Percentiles rank a stretch among this genome's conserved stretches.
Conservation (phyloP, 2,888 invertebrate genomes). For the Malthinus flaveolus region DNA sequence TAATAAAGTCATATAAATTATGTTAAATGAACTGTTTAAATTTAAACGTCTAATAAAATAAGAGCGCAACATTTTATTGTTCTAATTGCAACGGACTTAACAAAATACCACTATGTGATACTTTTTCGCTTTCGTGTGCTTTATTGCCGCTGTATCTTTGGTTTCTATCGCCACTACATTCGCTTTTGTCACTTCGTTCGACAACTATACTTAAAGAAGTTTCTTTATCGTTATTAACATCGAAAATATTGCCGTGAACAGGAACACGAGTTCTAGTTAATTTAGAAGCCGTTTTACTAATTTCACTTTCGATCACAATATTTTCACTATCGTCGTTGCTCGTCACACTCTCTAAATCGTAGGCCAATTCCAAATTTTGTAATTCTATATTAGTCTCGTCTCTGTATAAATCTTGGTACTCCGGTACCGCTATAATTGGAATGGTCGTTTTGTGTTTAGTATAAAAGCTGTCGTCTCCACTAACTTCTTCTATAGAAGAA, state of each 20-base stretch:
- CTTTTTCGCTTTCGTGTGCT: constrained; percentile 38
- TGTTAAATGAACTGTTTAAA: neutral
- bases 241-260: constrained; percentile 24
- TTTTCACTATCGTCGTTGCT: constrained; percentile 43
- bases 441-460: constrained; percentile 34
- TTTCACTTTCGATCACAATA: constrained; percentile 30
- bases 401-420: constrained; percentile 41
- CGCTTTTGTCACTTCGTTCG: constrained; percentile 46
- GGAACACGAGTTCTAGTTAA: constrained; percentile 48
- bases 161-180: constrained; percentile 35
- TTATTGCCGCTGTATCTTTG: constrained; percentile 33
- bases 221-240: constrained; percentile 34
- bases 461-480: constrained; percentile 7
- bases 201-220: constrained; percentile 52
- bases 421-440: constrained; percentile 43
- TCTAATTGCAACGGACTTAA: constrained; percentile 67
- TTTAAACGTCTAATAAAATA: constrained; percentile 18
- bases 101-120: constrained; percentile 62
- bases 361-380: constrained; percentile 50
- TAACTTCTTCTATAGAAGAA: constrained; percentile 42
- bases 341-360: constrained; percentile 49
- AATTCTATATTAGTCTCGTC: constrained; percentile 55
- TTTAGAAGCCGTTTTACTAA: constrained; percentile 37
- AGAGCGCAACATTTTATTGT: constrained; percentile 44
- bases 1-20: too few relatives aligned